Base-by-base conservation (phyloP, 2,888 invertebrate genomes). In the Amphipoea lucens region DNA sequence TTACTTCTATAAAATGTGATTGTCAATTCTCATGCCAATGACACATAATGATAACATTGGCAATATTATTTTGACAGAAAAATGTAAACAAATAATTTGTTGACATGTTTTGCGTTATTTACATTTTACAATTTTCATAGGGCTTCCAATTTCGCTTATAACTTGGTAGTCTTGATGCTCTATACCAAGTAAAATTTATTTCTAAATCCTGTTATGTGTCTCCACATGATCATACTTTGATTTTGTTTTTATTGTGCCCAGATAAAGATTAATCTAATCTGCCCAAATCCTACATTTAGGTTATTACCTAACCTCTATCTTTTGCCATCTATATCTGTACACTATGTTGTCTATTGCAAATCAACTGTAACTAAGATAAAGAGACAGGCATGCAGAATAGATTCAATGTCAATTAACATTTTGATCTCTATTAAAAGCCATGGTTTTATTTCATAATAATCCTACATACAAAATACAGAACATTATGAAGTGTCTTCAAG, bases 1-100 rank as follows among this genome's bases (percentile, higher is more conserved):
- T 17, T 42, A 45, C 20, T 36, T 7, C 0, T 45, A 0, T 4
- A 17, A 11, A 57, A 57, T 42, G 11, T 29, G 1, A 40, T 51
- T 42, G 23, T 9, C 12, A 42, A 62, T 82, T 14, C 40, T 29
- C 29, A 82, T 84, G 68, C 68, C 71, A 81, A 14, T 62, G 71
- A 60, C 71, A 71, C 17, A 29, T 23, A 66, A 45, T 63, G 71
- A 74, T 83, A 79, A 83, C 68, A 75, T 65, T 74, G 74, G 48
- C 69, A 82, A 74, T 66, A 80, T 42, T 85, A 74, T 82, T 83
- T 86, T 84, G 86, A 78, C 89, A 89, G 77, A 89, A 89, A 89
- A 86, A 84, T 86, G 88, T 89, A 89, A 89, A 89, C 90, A 85
- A 88, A 82, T 86, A 57, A 65, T 63, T 74, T 87, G 70, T 84